These are phyloP conservation scores for Pollenia labialis DNA, from an alignment of 2,888 invertebrate species.

Conservation along the genomic window DNA sequence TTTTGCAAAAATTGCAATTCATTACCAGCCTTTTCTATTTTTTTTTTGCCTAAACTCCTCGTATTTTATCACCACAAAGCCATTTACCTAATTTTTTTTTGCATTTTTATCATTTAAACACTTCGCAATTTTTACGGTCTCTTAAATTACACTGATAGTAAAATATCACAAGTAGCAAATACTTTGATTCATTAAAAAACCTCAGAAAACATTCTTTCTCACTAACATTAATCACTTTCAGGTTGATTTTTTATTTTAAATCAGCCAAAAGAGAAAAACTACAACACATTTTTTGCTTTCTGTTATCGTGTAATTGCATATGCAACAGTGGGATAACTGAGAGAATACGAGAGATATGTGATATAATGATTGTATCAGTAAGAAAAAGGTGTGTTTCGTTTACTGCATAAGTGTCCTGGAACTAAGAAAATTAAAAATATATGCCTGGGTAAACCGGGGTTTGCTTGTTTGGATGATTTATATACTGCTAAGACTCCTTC, in stretches of 20 bases:
- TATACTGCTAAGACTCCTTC: no score
- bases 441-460: no score
- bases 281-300: background rate
- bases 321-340: no score
- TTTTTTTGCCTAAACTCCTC: background rate
- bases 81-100: background rate
- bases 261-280: constrained; percentile 20
- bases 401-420: no score
- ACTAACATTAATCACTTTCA: constrained; percentile 66
- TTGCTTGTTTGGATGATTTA: no score
- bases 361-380: no score
- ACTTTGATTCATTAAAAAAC: constrained; percentile 67
- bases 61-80: constrained; percentile 2
- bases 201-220: constrained; percentile 41
- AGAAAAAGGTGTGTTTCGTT: no score
- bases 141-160: constrained; percentile 38
- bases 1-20: background rate
- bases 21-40: background rate
- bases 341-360: no score
- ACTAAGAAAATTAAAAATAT: no score
- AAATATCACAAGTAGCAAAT: constrained; percentile 46
- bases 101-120: constrained; percentile 23
- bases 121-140: constrained; percentile 48
- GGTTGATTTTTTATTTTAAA: constrained; percentile 9
- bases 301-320: background rate